Percentiles rank a stretch among this genome's conserved stretches.
These are phyloP conservation scores for Glyptemys insculpta DNA, from an alignment of 2,797 vertebrate genomes.

Conservation along the genomic window DNA sequence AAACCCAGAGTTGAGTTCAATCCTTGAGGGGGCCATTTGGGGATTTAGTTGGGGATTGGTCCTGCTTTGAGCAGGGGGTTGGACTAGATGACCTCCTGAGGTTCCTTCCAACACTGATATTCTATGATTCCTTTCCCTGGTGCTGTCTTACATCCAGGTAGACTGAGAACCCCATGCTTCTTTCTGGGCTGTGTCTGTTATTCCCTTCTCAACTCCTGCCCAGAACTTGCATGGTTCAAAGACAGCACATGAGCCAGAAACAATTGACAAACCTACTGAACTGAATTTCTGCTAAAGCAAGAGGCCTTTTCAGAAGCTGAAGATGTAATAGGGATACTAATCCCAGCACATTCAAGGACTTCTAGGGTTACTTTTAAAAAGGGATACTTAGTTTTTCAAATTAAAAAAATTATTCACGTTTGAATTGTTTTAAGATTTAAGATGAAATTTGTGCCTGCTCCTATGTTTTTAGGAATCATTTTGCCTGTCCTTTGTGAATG, in stretches of 20 bases:
- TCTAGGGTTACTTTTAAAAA: not conserved
- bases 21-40: too few species aligned
- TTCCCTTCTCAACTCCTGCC: not conserved
- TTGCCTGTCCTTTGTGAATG: not conserved
- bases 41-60: too few species aligned
- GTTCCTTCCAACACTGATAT: too few species aligned
- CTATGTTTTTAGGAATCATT: not conserved
- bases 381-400: not conserved
- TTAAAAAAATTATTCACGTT: not conserved
- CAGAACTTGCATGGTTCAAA: not conserved
- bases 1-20: too few species aligned
- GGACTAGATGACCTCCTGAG: too few species aligned
- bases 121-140: not conserved
- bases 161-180: not conserved
- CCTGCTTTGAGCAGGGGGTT: too few species aligned
- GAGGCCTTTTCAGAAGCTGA: not conserved
- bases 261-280: not conserved
- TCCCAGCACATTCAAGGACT: not conserved
- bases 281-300: not conserved
- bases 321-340: not conserved
- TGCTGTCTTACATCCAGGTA: not conserved
- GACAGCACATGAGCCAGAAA: not conserved
- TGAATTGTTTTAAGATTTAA: slow-evolving; percentile 10
- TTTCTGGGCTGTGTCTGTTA: not conserved
- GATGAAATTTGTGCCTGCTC: not conserved